Evolutionary conservation across 1,140 invertebrate species (phyloP), one percentile per base, ranked within the genome.

Genomic region (Conopomorpha cramerella): DNA sequence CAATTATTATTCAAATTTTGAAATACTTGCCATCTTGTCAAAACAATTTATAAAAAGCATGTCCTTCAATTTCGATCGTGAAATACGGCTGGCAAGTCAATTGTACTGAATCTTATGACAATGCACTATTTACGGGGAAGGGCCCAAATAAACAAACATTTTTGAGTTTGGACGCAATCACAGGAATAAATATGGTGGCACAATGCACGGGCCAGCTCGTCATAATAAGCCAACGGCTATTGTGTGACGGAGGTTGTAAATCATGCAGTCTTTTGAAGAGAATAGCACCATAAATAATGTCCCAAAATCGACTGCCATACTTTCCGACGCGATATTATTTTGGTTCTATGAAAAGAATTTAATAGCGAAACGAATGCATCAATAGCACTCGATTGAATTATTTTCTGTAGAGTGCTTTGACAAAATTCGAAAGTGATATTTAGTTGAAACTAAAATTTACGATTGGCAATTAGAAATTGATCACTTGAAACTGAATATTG

Each of bases 91-190:
- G 41, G 38, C 41, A 34, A 49, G 37, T 49, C 56, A 53, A 65
- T 68, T 66, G 55, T 60, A 49, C 46, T 48, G 34, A 50, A 40
- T 40, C 49, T 49, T 51, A 49, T 55, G 47, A 66, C 65, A 72
- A 71, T 64, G 46, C 52, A 41, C 46, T 64, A 58, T 76, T 71
- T 72, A 67, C 56, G 49, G 51, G 53, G 65, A 67, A 63, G 57
- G 60, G 64, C 49, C 51, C 49, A 71, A 76, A 68, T 70, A 76
- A 76, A 72, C 67, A 76, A 76, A 72, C 62, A 60, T 51, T n/a
- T n/a, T n/a, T n/a, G n/a, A n/a, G n/a, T n/a, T n/a, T 34, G 48
- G 35, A 40, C 44, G 67, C 66, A 70, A 70, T 67, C 56, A 56
- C 43, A 50, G 50, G 59, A 63, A 71, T 71, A 71, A 63, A 66